These are phyloP conservation scores for Drosophila bunnanda DNA, from an alignment of 2,888 invertebrate genomes.

Conservation along the genomic window DNA sequence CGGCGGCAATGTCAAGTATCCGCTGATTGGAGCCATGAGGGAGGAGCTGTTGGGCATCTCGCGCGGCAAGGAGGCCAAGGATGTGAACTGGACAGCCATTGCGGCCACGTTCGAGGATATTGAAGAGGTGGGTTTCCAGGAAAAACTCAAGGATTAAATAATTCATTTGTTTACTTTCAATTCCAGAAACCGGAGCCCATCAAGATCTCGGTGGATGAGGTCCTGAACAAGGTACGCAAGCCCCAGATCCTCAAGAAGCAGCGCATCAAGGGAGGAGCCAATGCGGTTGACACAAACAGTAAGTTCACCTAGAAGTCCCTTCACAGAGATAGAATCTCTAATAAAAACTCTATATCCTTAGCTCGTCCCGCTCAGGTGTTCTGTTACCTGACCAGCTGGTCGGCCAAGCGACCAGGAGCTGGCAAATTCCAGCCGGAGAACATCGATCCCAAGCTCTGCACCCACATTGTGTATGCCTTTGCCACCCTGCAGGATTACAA, in stretches of 20 bases:
- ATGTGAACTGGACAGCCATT: slow-evolving; percentile 93
- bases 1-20: slow-evolving; percentile 94
- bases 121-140: slow-evolving; percentile 69
- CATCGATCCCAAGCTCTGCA: slow-evolving; percentile 94
- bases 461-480: slow-evolving; percentile 97
- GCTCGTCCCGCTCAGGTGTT: slow-evolving; percentile 94
- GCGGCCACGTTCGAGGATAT: slow-evolving; percentile 87
- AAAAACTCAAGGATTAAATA: too few relatives aligned
- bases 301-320: slow-evolving; percentile 77
- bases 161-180: too few relatives aligned
- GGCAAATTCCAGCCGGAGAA: slow-evolving; percentile 96
- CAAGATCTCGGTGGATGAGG: slow-evolving; percentile 91
- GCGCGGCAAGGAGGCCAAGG: slow-evolving; percentile 92
- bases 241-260: slow-evolving; percentile 86
- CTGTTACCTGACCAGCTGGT: slow-evolving; percentile 99
- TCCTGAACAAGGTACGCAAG: slow-evolving; percentile 89
- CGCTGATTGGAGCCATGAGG: slow-evolving; percentile 95
- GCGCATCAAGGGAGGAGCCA: slow-evolving; percentile 86
- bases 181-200: slow-evolving; percentile 89
- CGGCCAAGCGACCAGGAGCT: slow-evolving; percentile 94
- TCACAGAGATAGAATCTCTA: not conserved
- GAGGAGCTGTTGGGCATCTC: slow-evolving; percentile 94
- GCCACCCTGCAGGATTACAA: slow-evolving; percentile 95
- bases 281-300: slow-evolving; percentile 88
- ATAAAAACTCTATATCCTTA: slow-evolving; percentile 77